These are phyloP conservation scores for Tolypeutes matacus DNA, from an alignment of 2,797 vertebrate species.

Conservation along the genomic window DNA sequence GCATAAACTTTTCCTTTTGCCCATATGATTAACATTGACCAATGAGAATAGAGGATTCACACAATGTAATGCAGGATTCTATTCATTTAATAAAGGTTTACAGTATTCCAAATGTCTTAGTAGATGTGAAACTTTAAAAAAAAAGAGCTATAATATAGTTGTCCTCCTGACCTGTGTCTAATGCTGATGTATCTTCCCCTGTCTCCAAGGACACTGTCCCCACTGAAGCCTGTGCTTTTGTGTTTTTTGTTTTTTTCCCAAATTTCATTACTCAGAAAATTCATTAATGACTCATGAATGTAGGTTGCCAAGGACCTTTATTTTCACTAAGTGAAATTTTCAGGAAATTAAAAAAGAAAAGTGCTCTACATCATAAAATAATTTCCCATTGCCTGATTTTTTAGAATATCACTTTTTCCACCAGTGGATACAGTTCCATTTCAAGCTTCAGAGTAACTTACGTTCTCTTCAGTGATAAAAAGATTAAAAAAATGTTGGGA, in stretches of 20 bases:
- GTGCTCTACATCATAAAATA: not conserved
- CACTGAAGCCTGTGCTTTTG: not conserved
- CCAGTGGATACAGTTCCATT: not conserved
- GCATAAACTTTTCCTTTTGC: too few species aligned
- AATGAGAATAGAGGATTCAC: too few species aligned
- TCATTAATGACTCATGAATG: not conserved
- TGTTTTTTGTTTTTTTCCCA: not conserved
- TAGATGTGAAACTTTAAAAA: too few species aligned
- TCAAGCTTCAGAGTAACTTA: not conserved
- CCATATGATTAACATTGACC: too few species aligned
- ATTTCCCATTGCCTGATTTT: not conserved
- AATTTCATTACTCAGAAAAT: not conserved
- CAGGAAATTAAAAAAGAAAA: not conserved
- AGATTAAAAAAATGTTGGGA: not conserved
- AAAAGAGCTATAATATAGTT: too few species aligned
- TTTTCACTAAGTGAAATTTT: not conserved
- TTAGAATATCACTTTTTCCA: not conserved
- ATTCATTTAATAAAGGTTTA: too few species aligned
- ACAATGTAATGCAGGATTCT: too few species aligned
- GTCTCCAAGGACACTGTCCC: too few species aligned
- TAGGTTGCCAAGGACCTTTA: not conserved
- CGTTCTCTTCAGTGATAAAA: not conserved
- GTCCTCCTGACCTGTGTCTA: too few species aligned
- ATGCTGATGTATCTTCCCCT: too few species aligned
- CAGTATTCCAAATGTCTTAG: too few species aligned